Percentiles rank a stretch among this genome's conserved stretches.
phyloP scores from a whole-genome alignment of 2,113 vertebrate genomes.

The Saguinus midas region DNA sequence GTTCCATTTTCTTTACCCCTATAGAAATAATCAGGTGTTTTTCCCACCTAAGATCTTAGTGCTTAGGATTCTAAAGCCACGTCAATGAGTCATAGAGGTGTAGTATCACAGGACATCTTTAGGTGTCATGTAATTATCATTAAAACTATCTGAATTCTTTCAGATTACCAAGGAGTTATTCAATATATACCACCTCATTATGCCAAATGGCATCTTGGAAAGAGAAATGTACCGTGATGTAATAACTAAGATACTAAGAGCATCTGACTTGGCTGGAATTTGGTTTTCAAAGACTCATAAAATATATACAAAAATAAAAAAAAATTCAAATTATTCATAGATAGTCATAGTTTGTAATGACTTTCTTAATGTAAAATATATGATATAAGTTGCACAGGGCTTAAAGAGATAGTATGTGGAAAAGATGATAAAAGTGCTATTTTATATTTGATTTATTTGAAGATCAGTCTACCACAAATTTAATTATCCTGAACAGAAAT shows the following conservation, averaged over 20 bases:
- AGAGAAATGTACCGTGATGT: not conserved
- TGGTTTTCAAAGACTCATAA: not conserved
- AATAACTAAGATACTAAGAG: not conserved
- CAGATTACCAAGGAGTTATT: not conserved
- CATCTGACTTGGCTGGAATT: not conserved
- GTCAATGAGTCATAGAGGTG: not conserved
- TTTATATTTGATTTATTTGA: constrained; percentile 56
- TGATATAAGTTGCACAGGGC: not conserved
- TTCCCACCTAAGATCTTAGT: not conserved
- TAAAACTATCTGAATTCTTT: constrained; percentile 23
- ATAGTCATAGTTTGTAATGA: not conserved
- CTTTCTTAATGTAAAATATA: constrained; percentile 5
- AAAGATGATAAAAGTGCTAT: not conserved
- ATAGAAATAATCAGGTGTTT: not conserved
- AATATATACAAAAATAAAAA: not conserved
- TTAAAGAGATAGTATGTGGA: not conserved
- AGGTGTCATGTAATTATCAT: not conserved
- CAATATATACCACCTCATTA: not conserved
- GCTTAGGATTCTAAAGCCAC: not conserved
- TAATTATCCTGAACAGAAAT: not conserved
- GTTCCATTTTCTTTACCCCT: not conserved
- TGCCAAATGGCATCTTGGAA: not conserved
- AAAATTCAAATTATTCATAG: not conserved
- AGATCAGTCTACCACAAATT: constrained; percentile 1
- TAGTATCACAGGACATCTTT: not conserved